Evolutionary conservation across 2,797 vertebrate genomes (phyloP), one percentile per base, ranked within the genome.

Genomic region (Discoglossus pictus): DNA sequence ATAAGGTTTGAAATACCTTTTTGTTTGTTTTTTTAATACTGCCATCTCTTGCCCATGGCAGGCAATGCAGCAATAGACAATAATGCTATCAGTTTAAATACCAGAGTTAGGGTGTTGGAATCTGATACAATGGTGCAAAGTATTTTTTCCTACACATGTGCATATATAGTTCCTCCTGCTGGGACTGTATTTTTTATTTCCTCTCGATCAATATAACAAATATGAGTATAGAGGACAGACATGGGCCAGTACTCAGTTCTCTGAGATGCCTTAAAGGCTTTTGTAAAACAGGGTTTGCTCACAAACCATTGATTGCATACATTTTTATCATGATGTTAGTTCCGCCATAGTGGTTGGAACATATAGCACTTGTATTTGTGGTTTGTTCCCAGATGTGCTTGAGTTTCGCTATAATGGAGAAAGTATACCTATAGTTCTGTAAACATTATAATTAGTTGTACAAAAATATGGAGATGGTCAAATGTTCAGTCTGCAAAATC

Each of bases 221-320:
- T 62, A 10, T 25, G 31, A 25, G 6, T 16, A 23, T 35, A 50
- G 34, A 50, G 34, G 11, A 62, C 35, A n/a, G n/a, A 55, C 54
- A 64, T 8, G 6, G 48, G n/a, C n/a, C 24, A 46, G 34, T 23
- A 42, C 20, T 52, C 9, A 7, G 27, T 65, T 46, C 17, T 21
- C 38, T 53, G 38, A 55, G 38, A 34, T 46, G 62, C 61, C 61
- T 64, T 21, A 46, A 35, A 35, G 42, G 16, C 12, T 20, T 18
- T 9, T 16, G 16, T 46, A 35, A 39, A 68, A 59, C 17, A 52
- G 55, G 46, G 43, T 42, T 42, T 42, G 6, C 39, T 6, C 39
- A 15, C 20, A 8, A 31, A 31, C 4, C 27, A 31, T 31, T 31
- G 27, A 8, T 31, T 31, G 8, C 8, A 4, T 4, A 31, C 27